These are phyloP conservation scores for Neodon shergylaensis DNA, from an alignment of 2,113 vertebrate genomes.

Conservation along the genomic window DNA sequence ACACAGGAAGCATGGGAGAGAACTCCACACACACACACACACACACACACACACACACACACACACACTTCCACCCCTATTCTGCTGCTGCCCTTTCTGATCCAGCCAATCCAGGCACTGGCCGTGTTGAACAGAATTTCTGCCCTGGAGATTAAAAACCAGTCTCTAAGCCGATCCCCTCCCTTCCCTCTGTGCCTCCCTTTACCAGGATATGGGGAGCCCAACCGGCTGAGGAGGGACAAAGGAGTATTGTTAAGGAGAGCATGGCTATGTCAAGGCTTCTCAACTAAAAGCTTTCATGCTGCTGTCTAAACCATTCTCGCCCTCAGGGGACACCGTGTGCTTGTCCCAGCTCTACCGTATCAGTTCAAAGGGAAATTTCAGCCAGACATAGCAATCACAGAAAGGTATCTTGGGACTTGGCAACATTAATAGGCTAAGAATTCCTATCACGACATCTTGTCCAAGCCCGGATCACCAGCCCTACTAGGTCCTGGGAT, in stretches of 20 bases:
- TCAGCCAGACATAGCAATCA: slow-evolving; percentile 20
- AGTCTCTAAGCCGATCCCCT: slow-evolving; percentile 66
- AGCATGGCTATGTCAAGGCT: slow-evolving; percentile 83
- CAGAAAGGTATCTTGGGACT: slow-evolving; percentile 62
- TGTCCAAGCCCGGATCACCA: slow-evolving; percentile 43
- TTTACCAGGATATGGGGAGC: slow-evolving; percentile 77
- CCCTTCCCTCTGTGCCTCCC: slow-evolving; percentile 72
- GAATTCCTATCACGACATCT: slow-evolving; percentile 62
- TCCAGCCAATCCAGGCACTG: slow-evolving; percentile 41
- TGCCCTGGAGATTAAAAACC: slow-evolving; percentile 75
- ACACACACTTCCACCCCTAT: not conserved
- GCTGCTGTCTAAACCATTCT: slow-evolving; percentile 68
- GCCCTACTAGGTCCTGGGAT: slow-evolving; percentile 1
- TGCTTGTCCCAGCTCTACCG: slow-evolving; percentile 51
- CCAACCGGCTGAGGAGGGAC: slow-evolving; percentile 80
- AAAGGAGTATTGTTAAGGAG: slow-evolving; percentile 86
- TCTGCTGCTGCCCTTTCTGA: slow-evolving; percentile 25
- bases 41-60: not conserved
- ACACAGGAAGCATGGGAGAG: not conserved
- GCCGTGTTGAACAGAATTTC: slow-evolving; percentile 71
- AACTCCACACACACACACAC: no score
- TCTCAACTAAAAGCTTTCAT: slow-evolving; percentile 84
- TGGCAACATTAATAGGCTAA: slow-evolving; percentile 55
- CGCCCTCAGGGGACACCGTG: not conserved
- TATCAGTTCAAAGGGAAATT: slow-evolving; percentile 77